phyloP scores from a whole-genome alignment of 2,888 invertebrate genomes.

The Cataglyphis altisquamis region DNA sequence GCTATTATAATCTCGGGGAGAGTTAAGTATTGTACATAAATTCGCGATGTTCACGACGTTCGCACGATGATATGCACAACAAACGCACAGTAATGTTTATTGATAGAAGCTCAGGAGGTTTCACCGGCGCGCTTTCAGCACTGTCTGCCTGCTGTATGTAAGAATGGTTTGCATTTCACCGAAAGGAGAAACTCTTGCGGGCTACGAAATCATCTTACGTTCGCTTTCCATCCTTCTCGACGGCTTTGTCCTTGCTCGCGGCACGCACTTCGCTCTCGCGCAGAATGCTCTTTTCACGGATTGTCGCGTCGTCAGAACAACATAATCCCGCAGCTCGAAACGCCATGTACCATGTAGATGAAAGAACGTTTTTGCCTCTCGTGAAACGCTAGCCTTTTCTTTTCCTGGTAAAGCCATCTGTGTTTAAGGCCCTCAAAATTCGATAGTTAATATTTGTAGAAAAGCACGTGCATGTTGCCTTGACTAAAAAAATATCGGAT shows the following conservation, averaged over 20 bases:
- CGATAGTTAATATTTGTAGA: background rate
- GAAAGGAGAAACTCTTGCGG: conserved; percentile 77
- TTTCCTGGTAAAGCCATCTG: background rate
- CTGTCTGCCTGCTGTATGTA: conserved; percentile 55
- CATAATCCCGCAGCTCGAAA: conserved; percentile 9
- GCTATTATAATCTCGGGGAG: background rate
- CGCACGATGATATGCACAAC: conserved; percentile 20
- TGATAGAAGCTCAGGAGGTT: conserved; percentile 73
- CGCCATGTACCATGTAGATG: conserved; percentile 33
- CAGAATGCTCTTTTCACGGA: conserved; percentile 35
- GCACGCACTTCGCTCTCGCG: conserved; percentile 12
- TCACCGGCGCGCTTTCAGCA: conserved; percentile 79
- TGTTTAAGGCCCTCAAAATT: background rate
- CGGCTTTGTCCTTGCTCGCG: conserved; percentile 62
- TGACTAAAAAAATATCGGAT: background rate
- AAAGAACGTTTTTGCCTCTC: background rate
- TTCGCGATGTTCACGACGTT: background rate
- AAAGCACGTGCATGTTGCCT: background rate
- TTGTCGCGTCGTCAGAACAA: conserved; percentile 25
- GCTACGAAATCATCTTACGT: conserved; percentile 65
- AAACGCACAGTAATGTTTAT: conserved; percentile 74
- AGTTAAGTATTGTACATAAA: background rate
- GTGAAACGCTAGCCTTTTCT: background rate
- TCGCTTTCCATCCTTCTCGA: conserved; percentile 73
- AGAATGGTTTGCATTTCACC: conserved; percentile 83